Percentiles rank a stretch among this genome's conserved stretches.
These are phyloP conservation scores for Drosophila busckii DNA, from an alignment of 1,140 invertebrate species.

Conservation along the genomic window DNA sequence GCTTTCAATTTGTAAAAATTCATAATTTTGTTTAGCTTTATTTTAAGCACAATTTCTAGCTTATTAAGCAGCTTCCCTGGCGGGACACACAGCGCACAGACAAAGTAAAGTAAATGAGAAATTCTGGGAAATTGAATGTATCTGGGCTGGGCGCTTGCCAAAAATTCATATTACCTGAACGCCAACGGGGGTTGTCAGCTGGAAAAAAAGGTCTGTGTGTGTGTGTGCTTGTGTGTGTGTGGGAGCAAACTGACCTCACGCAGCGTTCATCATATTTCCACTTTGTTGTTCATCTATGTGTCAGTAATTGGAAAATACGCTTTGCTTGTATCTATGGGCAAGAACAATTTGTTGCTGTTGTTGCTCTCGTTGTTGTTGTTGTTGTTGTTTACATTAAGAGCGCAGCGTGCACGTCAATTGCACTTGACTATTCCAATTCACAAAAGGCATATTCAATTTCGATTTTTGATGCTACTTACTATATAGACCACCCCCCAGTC, in stretches of 20 bases:
- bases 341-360: no score
- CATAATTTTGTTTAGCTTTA: no score
- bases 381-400: constrained; percentile 9
- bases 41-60: no score
- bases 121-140: constrained; percentile 3
- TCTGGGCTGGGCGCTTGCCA: constrained; percentile 34
- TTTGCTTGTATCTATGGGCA: constrained; percentile 16
- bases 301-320: constrained; percentile 18
- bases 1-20: no score
- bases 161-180: constrained; percentile 38
- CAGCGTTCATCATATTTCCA: constrained; percentile 25
- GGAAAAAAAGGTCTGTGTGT: no score
- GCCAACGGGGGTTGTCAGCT: constrained; percentile 10
- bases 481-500: no score
- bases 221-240: no score
- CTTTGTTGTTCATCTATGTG: constrained; percentile 5
- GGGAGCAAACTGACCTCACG: constrained; percentile 30
- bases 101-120: neutral
- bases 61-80: no score
- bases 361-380: no score
- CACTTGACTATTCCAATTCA: constrained; percentile 1
- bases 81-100: neutral
- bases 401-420: constrained; percentile 26
- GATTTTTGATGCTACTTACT: neutral
- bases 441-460: neutral